Evolutionary conservation across 2,113 vertebrate genomes (phyloP), one percentile per base, ranked within the genome.

Genomic region (Macrotus californicus): DNA sequence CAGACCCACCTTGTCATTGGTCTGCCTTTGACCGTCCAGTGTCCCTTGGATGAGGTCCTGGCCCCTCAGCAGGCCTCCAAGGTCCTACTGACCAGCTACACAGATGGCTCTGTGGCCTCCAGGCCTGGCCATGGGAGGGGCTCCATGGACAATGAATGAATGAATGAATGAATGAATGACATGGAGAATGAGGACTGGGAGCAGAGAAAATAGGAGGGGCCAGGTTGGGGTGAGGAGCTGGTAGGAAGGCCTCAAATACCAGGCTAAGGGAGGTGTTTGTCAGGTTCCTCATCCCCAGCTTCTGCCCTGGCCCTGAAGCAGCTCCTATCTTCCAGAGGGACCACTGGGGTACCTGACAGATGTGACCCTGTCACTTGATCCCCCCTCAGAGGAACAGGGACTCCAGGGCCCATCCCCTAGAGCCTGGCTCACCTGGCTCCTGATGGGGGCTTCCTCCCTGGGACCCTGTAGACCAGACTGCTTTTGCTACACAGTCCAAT

Each of bases 401-500:
- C 39, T n/a, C 70, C 12, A 56, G 84, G 69, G 59, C 43, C 61
- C 46, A 13, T n/a, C 2, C 26, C 52, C 52, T 19, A 70, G 34
- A 39, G 50, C 69, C 66, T n/a, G 7, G 18, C 56, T 93, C 39
- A 91, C 46, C 69, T 76, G 73, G 73, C 22, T 77, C 54, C 41
- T 85, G 11, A 24, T 14, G 41, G 43, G 73, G 36, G 15, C 61
- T 39, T 19, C 59, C 46, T 83, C 64, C 13, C 36, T 39, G 56
- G 72, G 56, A 46, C 16, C 61, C 39, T 34, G 4, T 18, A 54
- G 54, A 91, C 46, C 4, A 56, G n/a, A 12, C 36, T 92, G 77
- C 50, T 85, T 93, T 56, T 69, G 85, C 64, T 91, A 24, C 69
- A 21, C 64, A 61, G 83, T 77, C 90, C 92, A 97, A 93, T 97